phyloP scores from a whole-genome alignment of 2,113 vertebrate species.

The Xyliphius kryptos region DNA sequence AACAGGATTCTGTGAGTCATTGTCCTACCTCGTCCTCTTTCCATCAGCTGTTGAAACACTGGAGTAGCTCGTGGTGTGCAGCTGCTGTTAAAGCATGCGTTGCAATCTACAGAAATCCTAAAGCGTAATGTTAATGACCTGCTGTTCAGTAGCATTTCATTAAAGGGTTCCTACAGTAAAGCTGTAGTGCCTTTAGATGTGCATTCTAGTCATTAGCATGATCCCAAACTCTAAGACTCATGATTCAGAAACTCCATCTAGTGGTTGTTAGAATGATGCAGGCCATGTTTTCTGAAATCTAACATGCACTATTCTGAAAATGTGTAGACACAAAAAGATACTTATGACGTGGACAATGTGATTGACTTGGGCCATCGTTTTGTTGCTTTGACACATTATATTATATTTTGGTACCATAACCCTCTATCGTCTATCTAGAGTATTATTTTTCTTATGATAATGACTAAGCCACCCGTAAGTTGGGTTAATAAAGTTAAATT shows the following conservation, averaged over 20 bases:
- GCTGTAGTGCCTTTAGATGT: not conserved
- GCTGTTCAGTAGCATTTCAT: not conserved
- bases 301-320: too few species aligned
- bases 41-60: conserved; percentile 7
- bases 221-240: not conserved
- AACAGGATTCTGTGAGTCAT: conserved; percentile 13
- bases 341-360: too few species aligned
- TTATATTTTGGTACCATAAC: too few species aligned
- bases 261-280: not conserved
- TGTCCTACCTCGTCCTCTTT: conserved; percentile 29
- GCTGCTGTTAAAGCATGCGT: not conserved
- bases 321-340: too few species aligned
- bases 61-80: not conserved
- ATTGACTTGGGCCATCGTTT: too few species aligned
- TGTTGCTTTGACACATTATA: too few species aligned
- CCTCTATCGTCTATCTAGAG: too few species aligned
- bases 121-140: not conserved
- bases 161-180: not conserved
- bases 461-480: too few species aligned
- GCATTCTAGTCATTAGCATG: not conserved
- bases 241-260: not conserved
- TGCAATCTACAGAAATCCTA: not conserved
- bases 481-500: too few species aligned
- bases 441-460: too few species aligned
- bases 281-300: too few species aligned